Evolutionary conservation across 2,888 invertebrate genomes (phyloP), one percentile per base, ranked within the genome.

Genomic region (Melanargia galathea): DNA sequence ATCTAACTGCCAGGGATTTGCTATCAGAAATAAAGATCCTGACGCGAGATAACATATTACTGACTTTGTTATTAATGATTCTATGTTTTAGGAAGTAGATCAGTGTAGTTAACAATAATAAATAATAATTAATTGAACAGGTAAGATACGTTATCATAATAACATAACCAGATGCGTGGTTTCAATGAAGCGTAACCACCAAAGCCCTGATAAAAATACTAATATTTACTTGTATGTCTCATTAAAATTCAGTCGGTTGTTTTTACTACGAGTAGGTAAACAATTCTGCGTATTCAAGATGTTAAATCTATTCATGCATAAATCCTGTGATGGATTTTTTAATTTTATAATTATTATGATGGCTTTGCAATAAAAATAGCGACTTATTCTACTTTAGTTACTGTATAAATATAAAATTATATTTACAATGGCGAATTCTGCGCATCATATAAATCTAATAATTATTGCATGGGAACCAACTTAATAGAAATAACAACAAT

Each of bases 21-120:
- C 58, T 63, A 63, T 66, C 66, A 61, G 26, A 35, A 58, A 63
- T 55, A 55, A 46, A 61, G 63, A 66, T 66, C 57, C 38, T 26
- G 20, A 61, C 33, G 64, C 20, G 18, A 61, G 66, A 63, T 66
- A 54, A 61, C 30, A 46, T 58, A 43, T 48, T 46, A 43, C 26
- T 55, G 54, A 56, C 45, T 56, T 45, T 46, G 49, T 60, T 56
- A 58, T 46, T 57, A 58, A 58, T 30, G 56, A 26, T 30, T 43
- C 4, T 30, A 30, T n/a, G 10, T 43, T 18, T 56, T 56, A 43
- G 16, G 26, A 40, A 24, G 5, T 56, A 16, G 26, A n/a, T n/a
- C 13, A n/a, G 8, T 7, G 16, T n/a, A 22, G 10, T 45, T 7
- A 40, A 38, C 13, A 20, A 22, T 35, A 11, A 40, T 40, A 40